Base-by-base conservation (phyloP, 2,113 vertebrate genomes). In the Tonatia bakeri region DNA sequence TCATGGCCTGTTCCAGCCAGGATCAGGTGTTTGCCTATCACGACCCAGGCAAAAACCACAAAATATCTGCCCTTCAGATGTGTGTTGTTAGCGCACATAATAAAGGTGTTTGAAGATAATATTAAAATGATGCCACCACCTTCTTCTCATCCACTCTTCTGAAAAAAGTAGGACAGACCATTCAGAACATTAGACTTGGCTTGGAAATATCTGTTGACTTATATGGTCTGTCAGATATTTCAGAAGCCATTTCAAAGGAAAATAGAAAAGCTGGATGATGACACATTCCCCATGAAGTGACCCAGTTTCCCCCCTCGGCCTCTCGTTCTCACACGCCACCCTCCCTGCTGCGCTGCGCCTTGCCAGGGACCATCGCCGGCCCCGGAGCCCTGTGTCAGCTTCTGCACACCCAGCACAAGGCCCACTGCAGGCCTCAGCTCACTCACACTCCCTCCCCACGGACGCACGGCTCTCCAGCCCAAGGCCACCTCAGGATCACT, bases 111-210 rank as follows among this genome's bases (percentile, higher is more conserved):
- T 90, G 79, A 72, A 76, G 45, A 72, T 72, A 84, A 83, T 75
- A 72, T 26, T 70, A 52, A 84, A 91, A 76, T 72, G 67, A 88
- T 33, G 38, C 47, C 89, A 91, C 69, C 43, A 89, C 52, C n/a
- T 31, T 70, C 59, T 70, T 54, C 67, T 69, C 45, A 59, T 36
- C 76, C 45, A 70, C 17, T 80, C 75, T 80, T 59, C 36, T 33
- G 72, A 38, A 59, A 65, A 76, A 81, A 86, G 16, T 1, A 16
- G 20, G 26, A 54, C 0, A 82, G 88, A 56, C 7, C 3, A 81
- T 81, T 59, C 70, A 92, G 61, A 86, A 94, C 17, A 70, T 87
- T 80, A 77, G 31, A 70, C 31, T 76, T 90, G 87, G 73, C 84
- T 90, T 17, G 81, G 83, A 80, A 59, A 76, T 65, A 52, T 61